Base-by-base conservation (phyloP, 1,140 invertebrate genomes). In the Mercenaria mercenaria region DNA sequence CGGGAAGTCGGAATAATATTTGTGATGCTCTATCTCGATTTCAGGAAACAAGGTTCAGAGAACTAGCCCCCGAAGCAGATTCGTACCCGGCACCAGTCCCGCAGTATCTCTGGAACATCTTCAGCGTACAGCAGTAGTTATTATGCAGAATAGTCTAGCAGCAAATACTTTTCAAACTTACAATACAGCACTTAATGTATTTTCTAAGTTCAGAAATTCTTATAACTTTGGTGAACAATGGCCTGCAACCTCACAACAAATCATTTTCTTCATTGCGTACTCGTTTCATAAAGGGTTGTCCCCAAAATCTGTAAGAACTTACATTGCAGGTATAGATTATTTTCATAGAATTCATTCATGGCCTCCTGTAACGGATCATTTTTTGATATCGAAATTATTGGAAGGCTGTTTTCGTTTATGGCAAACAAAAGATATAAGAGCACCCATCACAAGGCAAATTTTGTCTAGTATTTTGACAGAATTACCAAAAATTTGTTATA, bases 291-390 rank as follows among this genome's bases (percentile, higher is more conserved):
- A 15, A 23, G 37, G 50, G 11, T 50, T 0, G 18, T 13, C 81
- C 11, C 2, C 32, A 1, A 3, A 4, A 10, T 69, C 61, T 13
- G 69, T 84, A 3, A 4, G n/a, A 11, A 72, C 64, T 1, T 84
- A 84, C 50, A 6, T 84, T 4, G 32, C 81, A 26, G 81, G 59
- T 4, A 23, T 84, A 23, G 52, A 29, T 32, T 84, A 34, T 50
- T 43, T 43, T 34, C 59, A 84, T 69, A 84, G 69, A 41, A 1
- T 69, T 23, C 15, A 84, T 47, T 34, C 26, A 15, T 43, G 61
- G 37, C 2, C 10, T 2, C 26, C 29, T 50, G 18, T 32, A 34
- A 18, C 2, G 41, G 50, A 20, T 18, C 26, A 50, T 84, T 84
- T 32, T 20, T 11, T 69, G 1, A 23, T 82, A 26, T 69, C 50